phyloP scores from a whole-genome alignment of 1,140 invertebrate genomes.

The Ganaspis sp. region DNA sequence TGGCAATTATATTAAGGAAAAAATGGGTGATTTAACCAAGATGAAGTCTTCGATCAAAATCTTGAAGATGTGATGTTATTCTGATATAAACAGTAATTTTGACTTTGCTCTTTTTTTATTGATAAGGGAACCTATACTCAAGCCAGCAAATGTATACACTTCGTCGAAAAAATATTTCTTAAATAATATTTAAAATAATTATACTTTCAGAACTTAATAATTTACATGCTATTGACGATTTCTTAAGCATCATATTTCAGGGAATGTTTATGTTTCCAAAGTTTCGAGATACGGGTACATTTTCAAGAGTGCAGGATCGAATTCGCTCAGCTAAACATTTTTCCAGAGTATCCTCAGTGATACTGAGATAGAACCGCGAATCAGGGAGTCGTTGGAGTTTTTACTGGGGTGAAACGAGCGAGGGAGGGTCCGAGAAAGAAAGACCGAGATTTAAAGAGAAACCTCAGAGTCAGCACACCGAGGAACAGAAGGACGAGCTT shows the following conservation, averaged over 20 bases:
- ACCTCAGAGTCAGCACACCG: slow-evolving; percentile 17
- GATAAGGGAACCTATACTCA: background rate
- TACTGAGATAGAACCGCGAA: slow-evolving; percentile 12
- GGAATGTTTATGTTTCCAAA: too few relatives aligned
- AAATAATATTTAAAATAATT: slow-evolving; percentile 12
- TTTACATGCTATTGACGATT: background rate
- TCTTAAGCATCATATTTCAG: too few relatives aligned
- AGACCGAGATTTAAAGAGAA: slow-evolving; percentile 22
- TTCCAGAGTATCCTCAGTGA: background rate
- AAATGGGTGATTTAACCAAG: slow-evolving; percentile 19
- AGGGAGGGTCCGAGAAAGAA: background rate
- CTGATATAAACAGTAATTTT: background rate
- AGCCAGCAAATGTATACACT: background rate
- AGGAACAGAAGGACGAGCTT: slow-evolving; percentile 12
- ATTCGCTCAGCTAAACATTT: slow-evolving; percentile 15
- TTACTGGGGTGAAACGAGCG: slow-evolving; percentile 4
- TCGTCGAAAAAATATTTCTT: background rate
- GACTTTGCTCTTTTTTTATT: background rate
- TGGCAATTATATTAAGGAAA: slow-evolving; percentile 24
- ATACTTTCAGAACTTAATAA: background rate
- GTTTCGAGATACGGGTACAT: too few relatives aligned
- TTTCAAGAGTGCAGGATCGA: background rate
- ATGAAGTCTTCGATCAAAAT: slow-evolving; percentile 22
- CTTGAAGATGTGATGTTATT: slow-evolving; percentile 19
- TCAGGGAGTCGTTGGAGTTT: slow-evolving; percentile 26